These are phyloP conservation scores for Hipparchia sbordonii DNA, from an alignment of 2,888 invertebrate species.

Conservation along the genomic window DNA sequence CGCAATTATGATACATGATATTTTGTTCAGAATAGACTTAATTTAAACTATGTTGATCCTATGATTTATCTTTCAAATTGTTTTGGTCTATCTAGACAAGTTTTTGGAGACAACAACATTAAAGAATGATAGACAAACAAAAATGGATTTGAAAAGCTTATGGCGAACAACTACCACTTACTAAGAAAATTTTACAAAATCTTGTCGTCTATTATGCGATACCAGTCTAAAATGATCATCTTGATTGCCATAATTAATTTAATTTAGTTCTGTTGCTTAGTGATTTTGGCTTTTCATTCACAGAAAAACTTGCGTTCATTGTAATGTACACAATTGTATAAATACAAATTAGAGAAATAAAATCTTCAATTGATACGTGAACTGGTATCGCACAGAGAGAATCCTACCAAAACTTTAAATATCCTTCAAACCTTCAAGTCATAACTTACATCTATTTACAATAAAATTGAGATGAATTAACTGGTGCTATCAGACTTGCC, in stretches of 20 bases:
- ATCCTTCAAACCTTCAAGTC: constrained; percentile 39
- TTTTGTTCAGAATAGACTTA: neutral
- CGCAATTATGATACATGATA: too few species aligned
- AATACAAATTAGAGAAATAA: neutral
- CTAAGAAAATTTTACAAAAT: constrained; percentile 44
- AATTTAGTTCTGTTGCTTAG: neutral
- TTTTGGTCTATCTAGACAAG: constrained; percentile 4
- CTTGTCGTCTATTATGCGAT: constrained; percentile 30
- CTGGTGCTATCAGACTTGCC: constrained; percentile 70
- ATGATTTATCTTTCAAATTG: too few species aligned
- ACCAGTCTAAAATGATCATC: constrained; percentile 14
- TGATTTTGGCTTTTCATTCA: neutral
- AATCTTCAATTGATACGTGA: constrained; percentile 1
- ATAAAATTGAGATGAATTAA: constrained; percentile 60
- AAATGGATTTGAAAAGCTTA: constrained; percentile 44
- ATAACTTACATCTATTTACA: constrained; percentile 53
- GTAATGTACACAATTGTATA: too few species aligned
- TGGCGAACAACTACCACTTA: constrained; percentile 35
- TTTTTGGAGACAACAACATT: constrained; percentile 42
- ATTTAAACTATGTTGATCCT: neutral
- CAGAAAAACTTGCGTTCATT: too few species aligned
- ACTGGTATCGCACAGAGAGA: constrained; percentile 42
- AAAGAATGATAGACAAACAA: constrained; percentile 40
- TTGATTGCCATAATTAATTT: neutral
- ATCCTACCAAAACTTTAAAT: constrained; percentile 34